phyloP scores from a whole-genome alignment of 2,888 invertebrate genomes.

The Macrosoma leucophasiata region DNA sequence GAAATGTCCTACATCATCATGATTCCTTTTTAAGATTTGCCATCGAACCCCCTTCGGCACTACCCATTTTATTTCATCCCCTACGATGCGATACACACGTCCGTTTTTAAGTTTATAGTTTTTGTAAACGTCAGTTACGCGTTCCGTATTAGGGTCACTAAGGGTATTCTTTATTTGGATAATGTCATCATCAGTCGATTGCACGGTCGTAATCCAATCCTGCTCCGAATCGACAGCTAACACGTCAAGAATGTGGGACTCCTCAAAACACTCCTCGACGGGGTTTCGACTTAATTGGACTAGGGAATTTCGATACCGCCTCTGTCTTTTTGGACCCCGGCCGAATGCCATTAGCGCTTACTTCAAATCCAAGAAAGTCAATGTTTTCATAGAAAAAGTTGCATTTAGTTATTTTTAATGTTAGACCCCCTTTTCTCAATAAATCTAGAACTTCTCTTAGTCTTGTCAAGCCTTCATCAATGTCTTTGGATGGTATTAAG shows the following conservation, averaged over 20 bases:
- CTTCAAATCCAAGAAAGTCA: too few species aligned
- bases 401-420: too few species aligned
- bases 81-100: slow-evolving; percentile 14
- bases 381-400: too few species aligned
- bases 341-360: too few species aligned
- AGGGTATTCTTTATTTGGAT: slow-evolving; percentile 4
- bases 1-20: slow-evolving; percentile 26
- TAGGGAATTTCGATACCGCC: too few species aligned
- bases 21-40: slow-evolving; percentile 25
- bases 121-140: slow-evolving; percentile 13
- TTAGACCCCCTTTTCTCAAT: too few species aligned
- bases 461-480: too few species aligned
- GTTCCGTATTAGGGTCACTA: slow-evolving; percentile 5
- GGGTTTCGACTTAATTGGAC: slow-evolving; percentile 13
- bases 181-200: slow-evolving; percentile 12
- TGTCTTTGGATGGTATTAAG: too few species aligned
- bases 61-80: slow-evolving; percentile 19
- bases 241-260: slow-evolving; percentile 3
- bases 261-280: not conserved
- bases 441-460: too few species aligned
- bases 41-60: slow-evolving; percentile 26
- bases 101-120: slow-evolving; percentile 24
- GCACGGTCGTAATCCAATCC: slow-evolving; percentile 4
- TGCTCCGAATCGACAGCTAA: slow-evolving; percentile 1
- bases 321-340: too few species aligned